phyloP scores from a whole-genome alignment of 2,113 vertebrate genomes.

The Cavia porcellus region DNA sequence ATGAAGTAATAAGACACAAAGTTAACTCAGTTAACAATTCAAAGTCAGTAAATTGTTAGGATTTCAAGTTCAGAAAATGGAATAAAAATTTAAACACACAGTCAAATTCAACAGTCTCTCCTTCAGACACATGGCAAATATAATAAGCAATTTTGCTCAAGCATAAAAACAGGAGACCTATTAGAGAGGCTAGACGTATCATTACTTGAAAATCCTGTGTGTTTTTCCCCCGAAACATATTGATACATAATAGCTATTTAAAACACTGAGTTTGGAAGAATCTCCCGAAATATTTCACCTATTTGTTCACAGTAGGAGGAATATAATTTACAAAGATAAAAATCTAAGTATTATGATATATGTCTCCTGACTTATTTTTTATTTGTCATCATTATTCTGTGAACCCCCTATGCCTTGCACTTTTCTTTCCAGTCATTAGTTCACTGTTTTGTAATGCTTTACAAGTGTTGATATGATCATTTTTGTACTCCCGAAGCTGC shows the following conservation, averaged over 20 bases:
- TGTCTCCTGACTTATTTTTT: neutral
- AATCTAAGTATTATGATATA: neutral
- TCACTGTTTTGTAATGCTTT: neutral
- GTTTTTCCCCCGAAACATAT: neutral
- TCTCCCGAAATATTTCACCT: neutral
- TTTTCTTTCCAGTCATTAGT: neutral
- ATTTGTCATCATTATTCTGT: neutral
- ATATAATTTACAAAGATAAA: neutral
- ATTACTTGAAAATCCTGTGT: neutral
- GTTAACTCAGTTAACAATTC: neutral
- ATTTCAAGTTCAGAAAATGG: neutral
- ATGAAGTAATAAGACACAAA: neutral
- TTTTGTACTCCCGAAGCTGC: neutral
- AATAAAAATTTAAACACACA: neutral
- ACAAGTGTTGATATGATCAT: neutral
- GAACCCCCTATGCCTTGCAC: neutral
- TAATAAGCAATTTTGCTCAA: neutral
- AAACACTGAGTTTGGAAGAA: neutral
- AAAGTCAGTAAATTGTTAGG: neutral
- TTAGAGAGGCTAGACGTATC: neutral
- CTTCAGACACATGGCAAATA: accelerated
- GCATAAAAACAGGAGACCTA: neutral
- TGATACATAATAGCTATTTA: neutral
- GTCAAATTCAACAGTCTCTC: neutral
- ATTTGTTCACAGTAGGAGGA: neutral